These are phyloP conservation scores for Paratrypauchen microcephalus DNA, from an alignment of 2,797 vertebrate genomes.

Conservation along the genomic window DNA sequence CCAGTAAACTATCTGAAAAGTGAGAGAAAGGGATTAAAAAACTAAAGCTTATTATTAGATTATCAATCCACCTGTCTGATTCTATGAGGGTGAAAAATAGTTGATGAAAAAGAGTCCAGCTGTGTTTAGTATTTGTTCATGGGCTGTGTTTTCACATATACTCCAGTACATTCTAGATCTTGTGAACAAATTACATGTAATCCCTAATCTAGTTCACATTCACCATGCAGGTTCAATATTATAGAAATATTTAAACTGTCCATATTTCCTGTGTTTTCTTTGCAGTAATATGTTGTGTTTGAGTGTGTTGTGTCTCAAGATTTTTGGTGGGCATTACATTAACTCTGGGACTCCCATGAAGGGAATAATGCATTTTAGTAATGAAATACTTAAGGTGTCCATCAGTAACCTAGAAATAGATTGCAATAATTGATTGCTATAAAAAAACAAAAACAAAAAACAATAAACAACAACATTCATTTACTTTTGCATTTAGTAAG, in stretches of 20 bases:
- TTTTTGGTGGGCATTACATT: too few species aligned
- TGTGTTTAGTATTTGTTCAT: slow-evolving; percentile 39
- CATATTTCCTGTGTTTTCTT: not conserved
- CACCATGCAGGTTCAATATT: not conserved
- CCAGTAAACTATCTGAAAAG: slow-evolving; percentile 74
- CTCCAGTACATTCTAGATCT: slow-evolving; percentile 40
- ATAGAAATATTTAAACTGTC: not conserved
- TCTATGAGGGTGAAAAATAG: slow-evolving; percentile 57
- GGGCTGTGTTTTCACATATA: slow-evolving; percentile 55
- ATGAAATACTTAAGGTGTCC: too few species aligned
- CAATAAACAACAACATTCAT: too few species aligned
- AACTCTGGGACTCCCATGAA: too few species aligned
- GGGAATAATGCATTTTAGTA: too few species aligned
- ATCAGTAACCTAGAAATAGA: too few species aligned
- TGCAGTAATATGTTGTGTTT: slow-evolving; percentile 29
- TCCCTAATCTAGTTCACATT: slow-evolving; percentile 6
- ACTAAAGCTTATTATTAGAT: slow-evolving; percentile 70
- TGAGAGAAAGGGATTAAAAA: slow-evolving; percentile 64
- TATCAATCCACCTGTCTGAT: slow-evolving; percentile 73
- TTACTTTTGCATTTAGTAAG: slow-evolving; percentile 29
- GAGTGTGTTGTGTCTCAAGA: slow-evolving; percentile 2
- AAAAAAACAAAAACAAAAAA: too few species aligned
- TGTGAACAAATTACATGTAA: slow-evolving; percentile 31
- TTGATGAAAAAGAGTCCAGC: slow-evolving; percentile 54
- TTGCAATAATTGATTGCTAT: too few species aligned